These are phyloP conservation scores for Thaumatotibia leucotreta DNA, from an alignment of 1,140 invertebrate species.

Conservation along the genomic window DNA sequence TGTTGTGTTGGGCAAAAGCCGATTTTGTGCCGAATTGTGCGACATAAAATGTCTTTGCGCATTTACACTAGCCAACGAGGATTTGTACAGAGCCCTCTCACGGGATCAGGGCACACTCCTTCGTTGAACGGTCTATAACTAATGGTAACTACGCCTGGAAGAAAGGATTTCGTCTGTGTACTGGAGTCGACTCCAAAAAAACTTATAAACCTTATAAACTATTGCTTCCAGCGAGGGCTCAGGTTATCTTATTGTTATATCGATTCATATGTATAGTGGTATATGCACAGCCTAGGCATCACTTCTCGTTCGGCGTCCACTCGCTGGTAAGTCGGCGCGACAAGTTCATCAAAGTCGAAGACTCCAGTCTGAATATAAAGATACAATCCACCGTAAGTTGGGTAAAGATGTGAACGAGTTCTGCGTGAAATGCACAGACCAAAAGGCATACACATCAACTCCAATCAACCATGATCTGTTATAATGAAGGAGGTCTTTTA, in stretches of 20 bases:
- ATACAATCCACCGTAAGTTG: not conserved
- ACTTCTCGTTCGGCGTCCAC: not conserved
- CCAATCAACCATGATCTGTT: not conserved
- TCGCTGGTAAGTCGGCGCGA: not conserved
- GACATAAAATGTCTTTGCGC: not conserved
- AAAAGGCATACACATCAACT: not conserved
- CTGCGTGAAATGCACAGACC: too few species aligned
- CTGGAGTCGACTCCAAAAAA: not conserved
- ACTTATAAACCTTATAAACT: conserved; percentile 6
- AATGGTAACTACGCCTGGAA: conserved; percentile 1
- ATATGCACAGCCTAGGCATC: conserved; percentile 8
- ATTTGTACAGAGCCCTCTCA: not conserved
- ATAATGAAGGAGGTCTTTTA: too few species aligned
- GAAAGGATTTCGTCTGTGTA: not conserved
- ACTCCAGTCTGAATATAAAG: not conserved
- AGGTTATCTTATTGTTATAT: not conserved
- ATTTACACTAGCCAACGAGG: not conserved
- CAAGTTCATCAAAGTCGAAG: not conserved
- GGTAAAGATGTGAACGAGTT: not conserved
- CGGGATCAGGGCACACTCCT: not conserved
- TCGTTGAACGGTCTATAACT: not conserved
- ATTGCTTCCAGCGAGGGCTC: conserved; percentile 12
- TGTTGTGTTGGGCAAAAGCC: not conserved
- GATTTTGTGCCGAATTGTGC: not conserved
- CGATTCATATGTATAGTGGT: conserved; percentile 1